Evolutionary conservation across 2,113 vertebrate genomes (phyloP).

Genomic region (Suncus etruscus): DNA sequence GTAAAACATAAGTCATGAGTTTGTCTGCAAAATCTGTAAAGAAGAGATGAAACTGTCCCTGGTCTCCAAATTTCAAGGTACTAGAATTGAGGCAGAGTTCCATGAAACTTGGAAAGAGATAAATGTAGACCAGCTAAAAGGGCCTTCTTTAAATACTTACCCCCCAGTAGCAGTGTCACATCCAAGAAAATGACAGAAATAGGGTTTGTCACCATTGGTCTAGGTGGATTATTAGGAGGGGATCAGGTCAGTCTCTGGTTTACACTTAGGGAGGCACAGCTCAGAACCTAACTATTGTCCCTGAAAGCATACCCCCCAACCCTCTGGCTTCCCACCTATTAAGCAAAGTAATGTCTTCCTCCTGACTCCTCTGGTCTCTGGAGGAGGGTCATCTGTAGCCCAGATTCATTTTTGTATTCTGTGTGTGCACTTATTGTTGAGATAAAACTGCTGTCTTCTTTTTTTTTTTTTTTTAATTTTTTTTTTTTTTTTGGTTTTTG

Average conservation of each 20-base stretch:
- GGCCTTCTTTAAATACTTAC: too few species aligned
- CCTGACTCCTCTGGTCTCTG: neutral
- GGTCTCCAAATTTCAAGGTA: neutral
- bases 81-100: conserved; percentile 1
- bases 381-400: neutral
- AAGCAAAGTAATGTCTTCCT: neutral
- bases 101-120: neutral
- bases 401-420: neutral
- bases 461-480: too few species aligned
- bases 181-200: neutral
- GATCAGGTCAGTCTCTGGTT: neutral
- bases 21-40: conserved; percentile 1
- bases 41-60: neutral
- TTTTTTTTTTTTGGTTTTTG: too few species aligned
- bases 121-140: neutral
- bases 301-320: neutral
- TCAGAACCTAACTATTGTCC: neutral
- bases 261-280: neutral
- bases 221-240: neutral
- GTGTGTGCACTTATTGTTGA: neutral
- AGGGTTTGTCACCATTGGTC: neutral
- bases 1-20: neutral
- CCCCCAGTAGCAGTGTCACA: neutral
- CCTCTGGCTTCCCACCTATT: too few species aligned
- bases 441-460: neutral